These are phyloP conservation scores for Cactoblastis cactorum DNA, from an alignment of 2,888 invertebrate species.

Conservation along the genomic window DNA sequence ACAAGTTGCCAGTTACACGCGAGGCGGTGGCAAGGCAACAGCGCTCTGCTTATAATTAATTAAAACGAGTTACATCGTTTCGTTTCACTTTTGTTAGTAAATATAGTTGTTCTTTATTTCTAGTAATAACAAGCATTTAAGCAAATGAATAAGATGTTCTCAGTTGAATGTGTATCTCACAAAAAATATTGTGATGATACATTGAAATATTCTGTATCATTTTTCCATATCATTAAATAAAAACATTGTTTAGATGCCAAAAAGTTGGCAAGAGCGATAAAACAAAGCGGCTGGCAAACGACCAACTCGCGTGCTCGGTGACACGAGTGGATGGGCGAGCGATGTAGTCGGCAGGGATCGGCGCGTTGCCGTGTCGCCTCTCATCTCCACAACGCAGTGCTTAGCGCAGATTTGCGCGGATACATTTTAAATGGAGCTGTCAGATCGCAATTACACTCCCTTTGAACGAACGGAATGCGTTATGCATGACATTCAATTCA, in stretches of 20 bases:
- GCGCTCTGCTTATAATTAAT: constrained; percentile 33
- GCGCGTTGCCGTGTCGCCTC: constrained; percentile 23
- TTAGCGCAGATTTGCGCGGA: constrained; percentile 66
- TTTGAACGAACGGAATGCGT: constrained; percentile 71
- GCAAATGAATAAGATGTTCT: neutral
- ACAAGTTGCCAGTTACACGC: constrained; percentile 24
- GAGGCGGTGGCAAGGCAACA: constrained; percentile 20
- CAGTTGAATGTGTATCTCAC: neutral
- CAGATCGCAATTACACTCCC: constrained; percentile 74
- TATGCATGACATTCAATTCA: constrained; percentile 74
- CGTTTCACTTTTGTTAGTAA: neutral
- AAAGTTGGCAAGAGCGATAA: constrained; percentile 68
- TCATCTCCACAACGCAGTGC: constrained; percentile 36
- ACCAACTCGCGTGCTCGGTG: constrained; percentile 61
- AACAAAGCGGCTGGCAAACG: constrained; percentile 72
- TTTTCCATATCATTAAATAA: constrained; percentile 71
- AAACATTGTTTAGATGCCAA: constrained; percentile 74
- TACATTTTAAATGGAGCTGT: constrained; percentile 73
- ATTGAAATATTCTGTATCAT: constrained; percentile 60
- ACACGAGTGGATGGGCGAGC: constrained; percentile 65
- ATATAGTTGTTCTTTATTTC: neutral
- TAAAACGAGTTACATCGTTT: constrained; percentile 22
- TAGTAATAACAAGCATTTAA: neutral
- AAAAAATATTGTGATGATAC: constrained; percentile 39
- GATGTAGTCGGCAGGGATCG: constrained; percentile 48